Base-by-base conservation (phyloP, 1,140 invertebrate genomes). In the Drosophila tsacasi region DNA sequence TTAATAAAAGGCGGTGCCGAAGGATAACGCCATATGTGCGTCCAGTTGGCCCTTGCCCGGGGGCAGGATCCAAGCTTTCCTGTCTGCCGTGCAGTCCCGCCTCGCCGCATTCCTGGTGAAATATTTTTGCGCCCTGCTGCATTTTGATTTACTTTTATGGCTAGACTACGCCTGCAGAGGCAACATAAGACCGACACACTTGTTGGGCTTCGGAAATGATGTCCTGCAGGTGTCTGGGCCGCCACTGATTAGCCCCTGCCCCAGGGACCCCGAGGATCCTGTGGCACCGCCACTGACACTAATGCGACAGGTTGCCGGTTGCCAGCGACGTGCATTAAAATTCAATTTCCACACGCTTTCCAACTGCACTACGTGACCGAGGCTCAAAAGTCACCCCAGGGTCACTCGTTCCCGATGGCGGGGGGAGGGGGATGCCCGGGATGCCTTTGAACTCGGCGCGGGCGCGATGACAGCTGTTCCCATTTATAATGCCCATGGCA, bases 131-230 rank as follows among this genome's bases (percentile, higher is more conserved):
- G 66, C 79, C 54, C 63, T 83, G 74, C 69, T 90, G 85, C 85
- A 90, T 84, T 90, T 90, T 90, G 85, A 89, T 89, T 89, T 89
- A 89, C 85, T 90, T 89, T 82, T 81, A 90, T 82, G 84, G 81
- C 85, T 69, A 85, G 85, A 90, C 81, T 79, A 67, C 47, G 49
- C 44, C 42, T 42, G 58, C 30, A 13, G 47, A 62, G 63, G 76
- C 52, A 59, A 71, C 64, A 49, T 57, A 71, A 63, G 76, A 46
- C 52, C 57, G 44, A 23, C 50, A 49, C 85, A 89, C 81, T 89
- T 89, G 79, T 82, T 81, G 75, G 79, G 85, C 67, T 89, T 79
- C 85, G 42, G 39, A 80, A 79, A 75, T 79, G 67, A 90, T 85
- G 75, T 90, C 74, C 84, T 89, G 85, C 85, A 89, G 85, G 85